Conservation (phyloP, 2,888 invertebrate species). For the Drosophila fulvimacula region DNA sequence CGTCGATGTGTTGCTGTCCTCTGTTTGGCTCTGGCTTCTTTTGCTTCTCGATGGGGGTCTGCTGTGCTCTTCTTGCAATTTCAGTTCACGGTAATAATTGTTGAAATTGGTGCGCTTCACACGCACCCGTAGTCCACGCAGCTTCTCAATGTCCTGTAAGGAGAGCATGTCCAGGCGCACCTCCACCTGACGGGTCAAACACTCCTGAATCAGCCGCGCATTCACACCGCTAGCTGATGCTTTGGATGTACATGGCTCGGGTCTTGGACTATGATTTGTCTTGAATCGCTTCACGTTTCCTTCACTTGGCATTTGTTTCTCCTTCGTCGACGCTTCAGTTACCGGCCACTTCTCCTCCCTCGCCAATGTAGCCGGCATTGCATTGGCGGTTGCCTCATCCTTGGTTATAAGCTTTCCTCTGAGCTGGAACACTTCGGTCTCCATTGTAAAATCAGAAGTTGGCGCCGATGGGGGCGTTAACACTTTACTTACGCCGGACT, state of each 20-base stretch:
- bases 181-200: constrained; percentile 42
- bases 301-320: background rate
- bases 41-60: constrained; percentile 7
- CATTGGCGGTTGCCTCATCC: background rate
- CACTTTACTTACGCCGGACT: constrained; percentile 51
- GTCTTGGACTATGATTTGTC: background rate
- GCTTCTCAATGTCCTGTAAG: constrained; percentile 44
- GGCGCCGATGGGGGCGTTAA: constrained; percentile 42
- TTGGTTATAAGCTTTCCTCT: background rate
- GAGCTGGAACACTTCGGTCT: constrained; percentile 53
- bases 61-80: background rate
- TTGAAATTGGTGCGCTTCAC: constrained; percentile 62
- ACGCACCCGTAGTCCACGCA: constrained; percentile 62
- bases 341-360: constrained; percentile 6
- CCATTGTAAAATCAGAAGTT: constrained; percentile 50
- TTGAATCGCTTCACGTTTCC: background rate
- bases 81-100: constrained; percentile 33
- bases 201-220: constrained; percentile 52
- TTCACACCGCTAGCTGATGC: background rate
- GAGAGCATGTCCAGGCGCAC: constrained; percentile 49
- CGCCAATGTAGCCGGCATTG: constrained; percentile 1
- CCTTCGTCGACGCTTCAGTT: background rate
- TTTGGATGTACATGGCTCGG: background rate
- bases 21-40: constrained; percentile 29
- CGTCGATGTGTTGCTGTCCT: constrained; percentile 48